phyloP scores from a whole-genome alignment of 1,140 invertebrate genomes.

The Marisa cornuarietis region DNA sequence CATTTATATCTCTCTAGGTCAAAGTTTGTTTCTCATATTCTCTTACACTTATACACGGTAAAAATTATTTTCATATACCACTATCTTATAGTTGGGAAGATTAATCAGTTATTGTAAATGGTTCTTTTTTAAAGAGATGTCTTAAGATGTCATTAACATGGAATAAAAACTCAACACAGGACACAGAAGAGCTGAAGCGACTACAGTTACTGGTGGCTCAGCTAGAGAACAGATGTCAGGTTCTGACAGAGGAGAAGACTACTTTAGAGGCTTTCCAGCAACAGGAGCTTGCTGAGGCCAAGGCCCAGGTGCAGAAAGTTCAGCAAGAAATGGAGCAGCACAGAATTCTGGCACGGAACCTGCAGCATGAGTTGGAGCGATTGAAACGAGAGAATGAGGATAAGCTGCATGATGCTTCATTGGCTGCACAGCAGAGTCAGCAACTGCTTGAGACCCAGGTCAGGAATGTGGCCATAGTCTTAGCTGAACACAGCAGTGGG shows the following conservation, averaged over 20 bases:
- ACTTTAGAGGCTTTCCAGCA: constrained; percentile 14
- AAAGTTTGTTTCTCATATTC: too few species aligned
- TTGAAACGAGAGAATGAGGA: constrained; percentile 15
- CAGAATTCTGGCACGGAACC: constrained; percentile 3
- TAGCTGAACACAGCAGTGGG: too few species aligned
- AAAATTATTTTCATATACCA: too few species aligned
- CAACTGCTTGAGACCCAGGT: constrained; percentile 18
- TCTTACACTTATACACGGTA: too few species aligned
- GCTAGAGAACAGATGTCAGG: constrained; percentile 8
- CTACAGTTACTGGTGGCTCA: constrained; percentile 34
- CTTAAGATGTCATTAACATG: too few species aligned
- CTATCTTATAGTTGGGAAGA: too few species aligned
- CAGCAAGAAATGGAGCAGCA: constrained; percentile 26
- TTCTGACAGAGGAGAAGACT: constrained; percentile 3
- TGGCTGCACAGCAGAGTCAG: constrained; percentile 15
- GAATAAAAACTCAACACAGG: constrained; percentile 20
- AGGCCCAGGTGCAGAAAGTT: constrained; percentile 16
- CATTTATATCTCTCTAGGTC: too few species aligned
- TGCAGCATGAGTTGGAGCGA: constrained; percentile 19
- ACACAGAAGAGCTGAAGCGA: constrained; percentile 70
- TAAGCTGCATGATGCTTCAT: constrained; percentile 6
- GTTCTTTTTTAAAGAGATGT: too few species aligned
- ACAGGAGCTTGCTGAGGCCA: constrained; percentile 11
- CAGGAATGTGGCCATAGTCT: background rate
- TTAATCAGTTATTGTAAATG: too few species aligned